phyloP scores from a whole-genome alignment of 2,113 vertebrate genomes.

The Clinocottus analis region DNA sequence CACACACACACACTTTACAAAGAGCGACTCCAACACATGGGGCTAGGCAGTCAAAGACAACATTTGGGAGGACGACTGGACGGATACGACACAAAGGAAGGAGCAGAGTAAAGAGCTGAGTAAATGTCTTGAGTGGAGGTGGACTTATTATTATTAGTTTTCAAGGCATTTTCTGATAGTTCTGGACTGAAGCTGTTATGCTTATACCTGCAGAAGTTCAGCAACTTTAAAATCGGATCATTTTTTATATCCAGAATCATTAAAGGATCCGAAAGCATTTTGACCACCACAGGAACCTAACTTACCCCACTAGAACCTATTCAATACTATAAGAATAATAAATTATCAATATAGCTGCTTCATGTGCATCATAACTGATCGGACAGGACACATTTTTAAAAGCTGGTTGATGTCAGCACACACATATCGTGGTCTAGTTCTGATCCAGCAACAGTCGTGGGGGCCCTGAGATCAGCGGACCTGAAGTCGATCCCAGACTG shows the following conservation, averaged over 20 bases:
- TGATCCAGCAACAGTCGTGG: conserved; percentile 22
- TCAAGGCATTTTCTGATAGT: background rate
- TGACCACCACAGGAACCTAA: background rate
- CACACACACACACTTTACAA: conserved; percentile 30
- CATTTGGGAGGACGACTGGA: conserved; percentile 39
- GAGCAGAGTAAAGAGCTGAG: conserved; percentile 26
- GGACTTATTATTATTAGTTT: background rate
- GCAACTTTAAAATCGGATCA: background rate
- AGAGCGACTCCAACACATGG: conserved; percentile 43
- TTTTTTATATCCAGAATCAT: background rate
- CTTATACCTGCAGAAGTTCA: background rate
- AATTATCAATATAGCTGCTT: background rate
- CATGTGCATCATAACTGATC: background rate
- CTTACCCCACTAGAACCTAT: background rate
- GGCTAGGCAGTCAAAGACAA: conserved; percentile 46
- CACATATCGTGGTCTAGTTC: background rate
- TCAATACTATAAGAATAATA: background rate
- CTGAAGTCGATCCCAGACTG: background rate
- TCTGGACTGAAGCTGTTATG: background rate
- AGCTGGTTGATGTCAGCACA: conserved; percentile 12
- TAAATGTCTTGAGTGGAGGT: conserved; percentile 38
- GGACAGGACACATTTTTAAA: conserved; percentile 1
- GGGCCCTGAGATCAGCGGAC: background rate
- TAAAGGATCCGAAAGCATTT: background rate
- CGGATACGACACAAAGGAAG: conserved; percentile 32